Conservation (phyloP, 2,888 invertebrate genomes). For the Griposia aprilina region DNA sequence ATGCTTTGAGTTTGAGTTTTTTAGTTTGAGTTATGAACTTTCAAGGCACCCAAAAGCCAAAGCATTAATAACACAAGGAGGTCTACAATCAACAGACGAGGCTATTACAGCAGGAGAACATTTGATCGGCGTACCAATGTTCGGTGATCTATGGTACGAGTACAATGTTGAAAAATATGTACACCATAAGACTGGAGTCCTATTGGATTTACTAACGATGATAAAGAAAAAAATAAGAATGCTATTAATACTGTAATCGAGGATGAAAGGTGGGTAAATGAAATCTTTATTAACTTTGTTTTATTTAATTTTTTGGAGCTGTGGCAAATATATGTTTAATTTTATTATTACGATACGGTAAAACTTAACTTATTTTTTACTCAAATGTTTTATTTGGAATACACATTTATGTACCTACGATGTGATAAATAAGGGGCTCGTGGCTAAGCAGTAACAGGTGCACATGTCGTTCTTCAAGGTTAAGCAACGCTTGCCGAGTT, state of each 20-base stretch:
- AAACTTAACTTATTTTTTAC: no score
- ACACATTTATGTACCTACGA: not conserved
- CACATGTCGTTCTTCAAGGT: not conserved
- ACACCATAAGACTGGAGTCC: conserved; percentile 20
- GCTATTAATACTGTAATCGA: not conserved
- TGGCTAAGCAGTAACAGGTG: not conserved
- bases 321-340: not conserved
- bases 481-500: not conserved
- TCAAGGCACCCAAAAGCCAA: conserved; percentile 28
- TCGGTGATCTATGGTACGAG: conserved; percentile 30
- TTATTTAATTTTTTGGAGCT: not conserved
- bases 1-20: no score
- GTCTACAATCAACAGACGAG: conserved; percentile 79
- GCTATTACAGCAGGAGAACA: conserved; percentile 25
- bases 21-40: conserved; percentile 5
- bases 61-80: conserved; percentile 29
- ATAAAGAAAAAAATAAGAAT: conserved; percentile 1
- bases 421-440: not conserved
- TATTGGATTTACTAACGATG: conserved; percentile 14
- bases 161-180: conserved; percentile 34
- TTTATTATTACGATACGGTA: no score
- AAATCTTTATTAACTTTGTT: not conserved
- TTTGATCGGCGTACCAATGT: conserved; percentile 30
- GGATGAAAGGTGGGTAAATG: conserved; percentile 24
- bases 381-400: no score